Base-by-base conservation (phyloP, 1,140 invertebrate species). In the Popillia japonica region DNA sequence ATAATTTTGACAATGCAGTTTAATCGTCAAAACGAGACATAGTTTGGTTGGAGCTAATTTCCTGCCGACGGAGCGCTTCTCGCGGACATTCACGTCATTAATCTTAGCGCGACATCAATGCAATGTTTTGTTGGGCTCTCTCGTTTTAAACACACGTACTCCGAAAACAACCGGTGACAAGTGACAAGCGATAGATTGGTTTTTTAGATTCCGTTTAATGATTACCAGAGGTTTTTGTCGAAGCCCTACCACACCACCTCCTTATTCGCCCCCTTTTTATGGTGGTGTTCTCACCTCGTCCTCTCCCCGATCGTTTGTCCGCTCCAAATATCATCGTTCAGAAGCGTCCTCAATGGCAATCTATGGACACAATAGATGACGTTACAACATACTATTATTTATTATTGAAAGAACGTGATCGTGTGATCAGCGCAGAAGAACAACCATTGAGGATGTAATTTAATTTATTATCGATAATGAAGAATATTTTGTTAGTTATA, bases 121-220 rank as follows among this genome's bases (percentile, higher is more conserved):
- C 78, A 78, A 14, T 79, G 81, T 83, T 83, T 83, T 82, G 81
- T 83, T 80, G 41, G 79, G 72, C 75, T 80, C 78, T 72, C 77
- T 72, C 79, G 76, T 82, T 78, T 82, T 81, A 82, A 82, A 82
- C 81, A 81, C 81, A 81, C 80, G 79, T 79, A 78, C 78, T 78
- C 72, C 80, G 74, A 79, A 82, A 81, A 81, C 79, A 81, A 81
- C 82, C 80, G 80, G 82, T 83, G 82, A 83, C 82, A 83, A 83
- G 80, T 83, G 82, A 83, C 80, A 83, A 83, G 80, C 79, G 77
- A 81, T 83, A 83, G 82, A 83, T 83, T 81, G 81, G 82, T 82
- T 83, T 80, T 83, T 83, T 81, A 83, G 80, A 83, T 81, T 83
- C 79, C 59, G 78, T 80, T 77, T 79, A 79, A 80, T 81, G 82